These are phyloP conservation scores for Damaliscus lunatus DNA, from an alignment of 2,113 vertebrate genomes.

Conservation along the genomic window DNA sequence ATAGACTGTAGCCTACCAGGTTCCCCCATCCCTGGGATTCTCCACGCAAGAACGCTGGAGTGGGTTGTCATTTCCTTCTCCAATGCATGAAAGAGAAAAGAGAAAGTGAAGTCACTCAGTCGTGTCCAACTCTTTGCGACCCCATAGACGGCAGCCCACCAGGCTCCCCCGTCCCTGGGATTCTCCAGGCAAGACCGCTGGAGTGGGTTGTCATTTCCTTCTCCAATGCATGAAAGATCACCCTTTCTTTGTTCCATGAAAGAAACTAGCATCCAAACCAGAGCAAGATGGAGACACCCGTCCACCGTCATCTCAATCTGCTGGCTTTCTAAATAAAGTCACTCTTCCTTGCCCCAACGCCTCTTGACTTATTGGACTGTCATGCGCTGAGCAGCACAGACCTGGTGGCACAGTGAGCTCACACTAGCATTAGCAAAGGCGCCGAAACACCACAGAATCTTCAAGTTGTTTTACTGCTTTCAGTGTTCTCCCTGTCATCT, in stretches of 20 bases:
- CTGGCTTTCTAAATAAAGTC: background rate
- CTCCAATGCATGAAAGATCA: background rate
- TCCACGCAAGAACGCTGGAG: too few species aligned
- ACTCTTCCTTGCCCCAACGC: background rate
- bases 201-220: too few species aligned
- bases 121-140: fast-evolving
- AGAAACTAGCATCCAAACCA: background rate
- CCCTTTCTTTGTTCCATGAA: background rate
- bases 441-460: background rate
- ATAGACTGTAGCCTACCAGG: too few species aligned
- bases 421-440: background rate
- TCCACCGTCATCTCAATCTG: background rate
- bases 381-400: background rate
- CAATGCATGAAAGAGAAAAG: too few species aligned
- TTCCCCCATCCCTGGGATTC: too few species aligned
- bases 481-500: background rate
- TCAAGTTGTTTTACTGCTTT: background rate
- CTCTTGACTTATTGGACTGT: background rate
- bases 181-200: too few species aligned
- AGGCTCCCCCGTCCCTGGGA: too few species aligned
- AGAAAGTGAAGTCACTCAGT: too few species aligned
- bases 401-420: background rate
- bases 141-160: fast-evolving
- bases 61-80: too few species aligned
- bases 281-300: background rate